Conservation (phyloP, 2,888 invertebrate genomes). For the Temnothorax ravouxi region DNA sequence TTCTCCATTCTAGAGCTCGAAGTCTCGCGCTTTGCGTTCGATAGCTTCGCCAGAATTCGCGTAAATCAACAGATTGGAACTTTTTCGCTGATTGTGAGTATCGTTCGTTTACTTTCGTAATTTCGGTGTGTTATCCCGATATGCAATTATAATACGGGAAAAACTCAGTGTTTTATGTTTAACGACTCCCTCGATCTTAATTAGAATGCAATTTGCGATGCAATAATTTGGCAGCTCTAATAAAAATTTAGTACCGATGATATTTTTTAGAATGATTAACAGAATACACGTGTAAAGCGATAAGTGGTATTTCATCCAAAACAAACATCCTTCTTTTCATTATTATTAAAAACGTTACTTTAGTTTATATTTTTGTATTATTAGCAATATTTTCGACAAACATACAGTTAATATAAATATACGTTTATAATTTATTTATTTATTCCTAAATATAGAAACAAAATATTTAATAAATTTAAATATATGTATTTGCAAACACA, state of each 20-base stretch:
- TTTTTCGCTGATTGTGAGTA: slow-evolving; percentile 58
- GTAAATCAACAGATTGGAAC: slow-evolving; percentile 72
- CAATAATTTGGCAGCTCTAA: neutral
- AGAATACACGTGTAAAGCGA: neutral
- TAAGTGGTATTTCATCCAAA: neutral
- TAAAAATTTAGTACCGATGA: neutral
- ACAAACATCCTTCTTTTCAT: neutral
- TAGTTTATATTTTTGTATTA: neutral
- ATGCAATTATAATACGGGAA: neutral
- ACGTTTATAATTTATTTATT: neutral
- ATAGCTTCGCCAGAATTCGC: slow-evolving; percentile 29
- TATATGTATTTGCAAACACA: neutral
- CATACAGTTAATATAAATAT: neutral
- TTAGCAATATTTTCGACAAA: neutral
- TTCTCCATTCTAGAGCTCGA: slow-evolving; percentile 27
- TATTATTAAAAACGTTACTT: neutral
- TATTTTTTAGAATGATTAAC: neutral
- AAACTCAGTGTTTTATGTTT: neutral
- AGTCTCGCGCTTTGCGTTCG: slow-evolving; percentile 38
- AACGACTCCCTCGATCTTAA: neutral
- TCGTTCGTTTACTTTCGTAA: neutral
- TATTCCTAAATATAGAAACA: neutral
- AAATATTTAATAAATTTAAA: neutral
- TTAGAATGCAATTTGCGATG: neutral
- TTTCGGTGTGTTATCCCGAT: slow-evolving; percentile 4